phyloP scores from a whole-genome alignment of 2,113 vertebrate genomes.

The Aleadryas rufinucha region DNA sequence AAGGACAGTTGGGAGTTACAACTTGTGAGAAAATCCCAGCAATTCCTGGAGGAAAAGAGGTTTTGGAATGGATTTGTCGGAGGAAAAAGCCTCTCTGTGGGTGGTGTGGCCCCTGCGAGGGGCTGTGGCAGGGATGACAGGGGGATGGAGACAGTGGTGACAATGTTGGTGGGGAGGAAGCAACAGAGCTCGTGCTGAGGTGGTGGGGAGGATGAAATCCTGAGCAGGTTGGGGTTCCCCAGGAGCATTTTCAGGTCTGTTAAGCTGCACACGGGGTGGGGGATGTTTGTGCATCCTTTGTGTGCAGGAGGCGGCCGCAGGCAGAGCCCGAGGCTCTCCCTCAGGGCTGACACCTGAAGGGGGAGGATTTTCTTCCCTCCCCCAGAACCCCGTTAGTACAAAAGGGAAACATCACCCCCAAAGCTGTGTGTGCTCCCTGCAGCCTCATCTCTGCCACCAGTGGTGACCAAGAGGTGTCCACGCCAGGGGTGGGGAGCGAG shows the following conservation, averaged over 20 bases:
- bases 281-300: background rate
- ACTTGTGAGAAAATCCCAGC: fast-evolving
- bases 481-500: background rate
- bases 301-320: background rate
- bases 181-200: background rate
- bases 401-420: background rate
- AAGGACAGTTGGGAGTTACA: background rate
- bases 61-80: background rate
- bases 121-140: background rate
- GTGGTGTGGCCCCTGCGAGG: fast-evolving
- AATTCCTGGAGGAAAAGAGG: background rate
- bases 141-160: fast-evolving
- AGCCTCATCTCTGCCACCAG: background rate
- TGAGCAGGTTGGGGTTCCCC: background rate
- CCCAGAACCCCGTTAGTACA: background rate
- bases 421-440: background rate
- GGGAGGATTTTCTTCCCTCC: background rate
- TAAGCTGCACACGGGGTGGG: fast-evolving
- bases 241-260: background rate
- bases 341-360: fast-evolving
- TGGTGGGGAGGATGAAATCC: background rate
- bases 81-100: background rate
- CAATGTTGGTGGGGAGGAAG: background rate
- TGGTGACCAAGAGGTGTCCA: background rate
- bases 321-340: background rate